A percentile compares a stretch with the other conserved stretches of the same genome.
Conservation (phyloP, 2,888 invertebrate species). For the Pristionchus japonicus region DNA sequence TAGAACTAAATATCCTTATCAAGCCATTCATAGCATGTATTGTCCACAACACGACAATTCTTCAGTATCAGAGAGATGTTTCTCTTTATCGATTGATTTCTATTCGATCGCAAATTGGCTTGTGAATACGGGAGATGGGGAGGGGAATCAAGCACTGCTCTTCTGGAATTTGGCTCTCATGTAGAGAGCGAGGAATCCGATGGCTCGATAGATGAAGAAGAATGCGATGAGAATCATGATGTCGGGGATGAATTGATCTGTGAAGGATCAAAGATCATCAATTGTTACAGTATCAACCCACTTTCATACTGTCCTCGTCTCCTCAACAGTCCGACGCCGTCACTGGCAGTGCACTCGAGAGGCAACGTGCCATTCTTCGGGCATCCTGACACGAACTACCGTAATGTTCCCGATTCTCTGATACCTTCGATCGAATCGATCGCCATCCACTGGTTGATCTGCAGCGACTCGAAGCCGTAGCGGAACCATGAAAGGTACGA, state of each 20-base stretch:
- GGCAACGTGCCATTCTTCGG: slow-evolving; percentile 36
- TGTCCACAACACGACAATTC: not conserved
- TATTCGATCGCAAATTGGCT: slow-evolving; percentile 8
- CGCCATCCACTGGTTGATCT: slow-evolving; percentile 64
- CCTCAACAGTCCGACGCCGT: slow-evolving; percentile 54
- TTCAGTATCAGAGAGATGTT: not conserved
- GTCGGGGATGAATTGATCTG: slow-evolving; percentile 24
- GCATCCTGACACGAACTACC: slow-evolving; percentile 49
- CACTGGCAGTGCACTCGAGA: slow-evolving; percentile 55
- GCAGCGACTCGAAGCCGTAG: slow-evolving; percentile 67
- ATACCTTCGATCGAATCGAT: slow-evolving; percentile 49
- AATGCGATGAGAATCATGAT: slow-evolving; percentile 55
- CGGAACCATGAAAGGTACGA: slow-evolving; percentile 67
- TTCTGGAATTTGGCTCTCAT: slow-evolving; percentile 58
- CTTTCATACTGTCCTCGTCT: slow-evolving; percentile 56
- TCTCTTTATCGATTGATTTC: slow-evolving; percentile 33
- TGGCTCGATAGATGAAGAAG: slow-evolving; percentile 56
- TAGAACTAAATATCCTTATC: too few relatives aligned
- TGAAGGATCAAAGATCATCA: not conserved
- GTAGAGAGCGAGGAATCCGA: slow-evolving; percentile 59
- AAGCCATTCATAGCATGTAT: too few relatives aligned
- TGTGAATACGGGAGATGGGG: not conserved
- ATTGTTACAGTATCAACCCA: not conserved
- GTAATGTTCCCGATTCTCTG: not conserved
- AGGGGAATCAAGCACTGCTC: slow-evolving; percentile 8